These are phyloP conservation scores for Spheniscus humboldti DNA, from an alignment of 2,797 vertebrate species.

Conservation along the genomic window DNA sequence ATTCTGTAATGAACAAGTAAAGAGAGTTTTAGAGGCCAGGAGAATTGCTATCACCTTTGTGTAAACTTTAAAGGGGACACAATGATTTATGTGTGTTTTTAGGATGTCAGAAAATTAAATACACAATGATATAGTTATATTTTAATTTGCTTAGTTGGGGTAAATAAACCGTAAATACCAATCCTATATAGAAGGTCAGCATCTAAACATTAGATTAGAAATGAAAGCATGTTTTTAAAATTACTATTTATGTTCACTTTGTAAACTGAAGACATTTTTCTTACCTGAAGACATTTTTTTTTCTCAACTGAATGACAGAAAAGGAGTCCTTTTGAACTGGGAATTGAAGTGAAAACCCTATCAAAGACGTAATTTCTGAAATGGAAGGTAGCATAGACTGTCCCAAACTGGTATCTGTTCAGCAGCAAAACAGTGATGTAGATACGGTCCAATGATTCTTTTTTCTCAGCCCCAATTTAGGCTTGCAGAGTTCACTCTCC, in stretches of 20 bases:
- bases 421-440: background rate
- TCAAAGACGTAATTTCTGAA: background rate
- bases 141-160: constrained; percentile 43
- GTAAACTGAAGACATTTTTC: background rate
- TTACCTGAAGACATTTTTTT: background rate
- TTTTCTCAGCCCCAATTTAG: background rate
- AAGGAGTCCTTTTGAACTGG: background rate
- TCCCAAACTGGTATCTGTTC: background rate
- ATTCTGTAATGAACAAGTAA: constrained; percentile 63
- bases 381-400: background rate
- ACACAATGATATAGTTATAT: constrained; percentile 15
- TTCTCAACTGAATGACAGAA: background rate
- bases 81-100: constrained; percentile 50
- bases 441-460: background rate
- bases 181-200: background rate
- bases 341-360: background rate
- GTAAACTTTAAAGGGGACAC: constrained; percentile 46
- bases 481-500: background rate
- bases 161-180: constrained; percentile 47
- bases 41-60: constrained; percentile 42
- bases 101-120: constrained; percentile 50
- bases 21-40: constrained; percentile 31
- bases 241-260: background rate
- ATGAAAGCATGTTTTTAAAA: background rate
- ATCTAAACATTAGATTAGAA: constrained; percentile 11